Percentiles rank a stretch among this genome's conserved stretches.
These are phyloP conservation scores for Ceratina australensis DNA, from an alignment of 1,140 invertebrate species.

Conservation along the genomic window DNA sequence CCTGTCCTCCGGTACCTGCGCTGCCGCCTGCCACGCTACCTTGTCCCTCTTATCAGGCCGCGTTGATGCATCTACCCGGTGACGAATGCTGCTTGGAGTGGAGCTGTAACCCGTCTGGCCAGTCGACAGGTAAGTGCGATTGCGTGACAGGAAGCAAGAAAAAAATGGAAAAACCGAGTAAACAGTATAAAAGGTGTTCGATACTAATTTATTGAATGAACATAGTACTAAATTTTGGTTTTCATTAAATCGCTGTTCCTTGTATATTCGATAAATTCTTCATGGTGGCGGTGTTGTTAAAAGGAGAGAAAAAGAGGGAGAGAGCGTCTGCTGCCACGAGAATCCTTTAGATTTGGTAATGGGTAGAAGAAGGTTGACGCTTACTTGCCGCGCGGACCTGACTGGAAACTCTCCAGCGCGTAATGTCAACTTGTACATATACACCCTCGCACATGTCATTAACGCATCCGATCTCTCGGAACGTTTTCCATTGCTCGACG, in stretches of 20 bases:
- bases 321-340: background rate
- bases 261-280: slow-evolving; percentile 6
- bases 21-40: slow-evolving; percentile 86
- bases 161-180: background rate
- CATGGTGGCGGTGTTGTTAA: slow-evolving; percentile 54
- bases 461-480: background rate
- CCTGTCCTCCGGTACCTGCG: slow-evolving; percentile 87
- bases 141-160: background rate
- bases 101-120: slow-evolving; percentile 79
- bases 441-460: slow-evolving; percentile 11
- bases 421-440: background rate
- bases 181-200: background rate
- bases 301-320: no score
- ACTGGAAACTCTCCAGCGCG: slow-evolving; percentile 56
- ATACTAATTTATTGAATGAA: background rate
- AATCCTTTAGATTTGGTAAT: slow-evolving; percentile 55
- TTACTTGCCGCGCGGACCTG: slow-evolving; percentile 66
- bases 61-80: slow-evolving; percentile 84
- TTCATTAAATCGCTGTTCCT: no score
- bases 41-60: slow-evolving; percentile 84
- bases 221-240: background rate
- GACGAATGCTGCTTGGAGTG: slow-evolving; percentile 90
- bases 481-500: background rate
- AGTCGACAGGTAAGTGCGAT: slow-evolving; percentile 47
- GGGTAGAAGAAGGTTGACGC: slow-evolving; percentile 51